phyloP scores from a whole-genome alignment of 2,888 invertebrate genomes.

The Drosophila rellima region DNA sequence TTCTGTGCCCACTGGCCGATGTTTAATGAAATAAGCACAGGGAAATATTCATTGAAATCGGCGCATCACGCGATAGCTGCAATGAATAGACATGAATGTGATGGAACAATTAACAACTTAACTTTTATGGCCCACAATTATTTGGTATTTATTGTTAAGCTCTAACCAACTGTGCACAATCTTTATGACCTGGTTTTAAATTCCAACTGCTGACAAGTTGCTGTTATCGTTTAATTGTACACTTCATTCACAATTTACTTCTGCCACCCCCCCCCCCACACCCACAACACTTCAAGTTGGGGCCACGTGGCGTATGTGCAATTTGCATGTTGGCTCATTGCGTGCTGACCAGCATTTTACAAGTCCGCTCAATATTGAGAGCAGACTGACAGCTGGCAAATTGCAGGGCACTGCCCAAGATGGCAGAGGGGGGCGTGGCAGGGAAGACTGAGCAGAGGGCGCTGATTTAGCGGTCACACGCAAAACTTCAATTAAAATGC shows the following conservation, averaged over 20 bases:
- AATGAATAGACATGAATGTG: constrained; percentile 31
- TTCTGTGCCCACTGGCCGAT: constrained; percentile 16
- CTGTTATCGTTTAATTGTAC: constrained; percentile 35
- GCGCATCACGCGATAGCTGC: constrained; percentile 42
- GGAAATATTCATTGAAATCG: constrained; percentile 44
- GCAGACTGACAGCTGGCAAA: constrained; percentile 70
- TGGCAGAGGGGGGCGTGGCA: constrained; percentile 11
- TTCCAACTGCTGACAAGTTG: constrained; percentile 55
- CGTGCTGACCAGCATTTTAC: constrained; percentile 46
- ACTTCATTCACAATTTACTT: neutral
- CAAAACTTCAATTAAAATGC: constrained; percentile 70
- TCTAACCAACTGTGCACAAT: constrained; percentile 49
- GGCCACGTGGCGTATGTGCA: constrained; percentile 46
- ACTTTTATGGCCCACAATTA: constrained; percentile 76
- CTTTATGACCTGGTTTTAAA: constrained; percentile 67
- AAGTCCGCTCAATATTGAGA: constrained; percentile 30
- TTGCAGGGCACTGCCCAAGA: constrained; percentile 44
- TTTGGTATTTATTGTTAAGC: constrained; percentile 74
- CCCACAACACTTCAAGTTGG: neutral
- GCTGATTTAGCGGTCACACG: constrained; percentile 65
- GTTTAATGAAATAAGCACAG: constrained; percentile 64
- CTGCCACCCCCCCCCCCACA: too few relatives aligned
- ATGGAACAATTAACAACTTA: constrained; percentile 71
- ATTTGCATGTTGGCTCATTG: constrained; percentile 60
- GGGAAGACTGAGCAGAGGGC: neutral